Evolutionary conservation across 2,797 vertebrate species (phyloP).

Genomic region (Propithecus deckenii): DNA sequence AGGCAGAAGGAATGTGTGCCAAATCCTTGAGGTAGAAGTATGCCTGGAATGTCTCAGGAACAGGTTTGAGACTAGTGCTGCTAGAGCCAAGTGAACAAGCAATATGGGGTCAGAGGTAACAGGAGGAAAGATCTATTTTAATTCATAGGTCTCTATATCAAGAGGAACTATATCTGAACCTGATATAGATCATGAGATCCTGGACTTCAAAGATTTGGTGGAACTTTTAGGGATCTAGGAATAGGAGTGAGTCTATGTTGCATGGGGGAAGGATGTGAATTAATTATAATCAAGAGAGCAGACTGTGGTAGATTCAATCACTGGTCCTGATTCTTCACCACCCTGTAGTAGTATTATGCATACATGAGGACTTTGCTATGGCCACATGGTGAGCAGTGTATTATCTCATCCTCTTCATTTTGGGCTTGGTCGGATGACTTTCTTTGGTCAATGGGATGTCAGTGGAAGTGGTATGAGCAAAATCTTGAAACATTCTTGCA

Average conservation of each 20-base stretch:
- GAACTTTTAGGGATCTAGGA: not conserved
- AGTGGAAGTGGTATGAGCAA: not conserved
- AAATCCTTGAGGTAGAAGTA: not conserved
- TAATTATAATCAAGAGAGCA: not conserved
- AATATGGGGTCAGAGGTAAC: not conserved
- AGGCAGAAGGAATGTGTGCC: not conserved
- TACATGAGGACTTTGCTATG: not conserved
- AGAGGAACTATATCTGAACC: not conserved
- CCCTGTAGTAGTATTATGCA: not conserved
- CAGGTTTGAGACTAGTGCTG: not conserved
- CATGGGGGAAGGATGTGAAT: not conserved
- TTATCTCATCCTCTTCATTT: not conserved
- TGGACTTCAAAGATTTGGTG: not conserved
- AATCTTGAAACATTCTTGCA: not conserved
- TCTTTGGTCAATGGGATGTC: not conserved
- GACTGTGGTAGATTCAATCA: not conserved
- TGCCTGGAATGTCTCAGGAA: not conserved
- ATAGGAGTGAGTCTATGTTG: not conserved
- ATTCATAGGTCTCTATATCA: not conserved
- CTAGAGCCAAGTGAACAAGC: not conserved
- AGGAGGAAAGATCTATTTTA: not conserved
- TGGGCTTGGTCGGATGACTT: not conserved
- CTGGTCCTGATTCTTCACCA: not conserved
- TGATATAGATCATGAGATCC: not conserved
- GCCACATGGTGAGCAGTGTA: not conserved